Evolutionary conservation across 2,113 vertebrate genomes (phyloP).

Genomic region (Verasper variegatus): DNA sequence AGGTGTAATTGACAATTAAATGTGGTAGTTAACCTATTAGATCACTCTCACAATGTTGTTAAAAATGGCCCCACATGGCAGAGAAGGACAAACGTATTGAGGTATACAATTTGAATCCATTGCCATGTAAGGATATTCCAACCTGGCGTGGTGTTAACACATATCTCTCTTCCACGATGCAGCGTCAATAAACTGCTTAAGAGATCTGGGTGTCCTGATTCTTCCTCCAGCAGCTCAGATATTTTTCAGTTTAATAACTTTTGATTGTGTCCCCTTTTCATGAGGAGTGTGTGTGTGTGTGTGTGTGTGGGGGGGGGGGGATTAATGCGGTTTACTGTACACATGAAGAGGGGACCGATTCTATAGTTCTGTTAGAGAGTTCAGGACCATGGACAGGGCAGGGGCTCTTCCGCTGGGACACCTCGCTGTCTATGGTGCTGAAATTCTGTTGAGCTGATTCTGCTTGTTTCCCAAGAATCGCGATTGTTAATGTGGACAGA

Average conservation of each 20-base stretch:
- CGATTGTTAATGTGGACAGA: neutral
- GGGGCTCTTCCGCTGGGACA: neutral
- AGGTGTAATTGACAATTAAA: neutral
- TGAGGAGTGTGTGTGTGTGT: neutral
- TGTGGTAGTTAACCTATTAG: neutral
- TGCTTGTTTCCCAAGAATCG: neutral
- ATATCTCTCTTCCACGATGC: too few species aligned
- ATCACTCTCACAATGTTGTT: neutral
- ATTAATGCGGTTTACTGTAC: neutral
- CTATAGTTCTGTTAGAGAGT: neutral
- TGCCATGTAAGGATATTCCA: neutral
- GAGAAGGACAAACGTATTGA: neutral
- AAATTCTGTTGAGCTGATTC: neutral
- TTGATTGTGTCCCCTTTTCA: neutral
- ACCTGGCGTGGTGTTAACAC: too few species aligned
- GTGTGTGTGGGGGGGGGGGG: neutral
- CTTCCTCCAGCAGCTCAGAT: neutral
- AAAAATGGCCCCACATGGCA: too few species aligned
- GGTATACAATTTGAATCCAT: neutral
- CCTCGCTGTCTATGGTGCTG: slow-evolving; percentile 48
- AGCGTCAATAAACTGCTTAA: neutral
- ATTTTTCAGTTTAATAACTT: neutral
- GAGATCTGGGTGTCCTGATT: neutral
- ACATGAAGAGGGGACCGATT: neutral
- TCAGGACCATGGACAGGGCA: slow-evolving; percentile 49